Base-by-base conservation (phyloP, 2,113 vertebrate species). In the Takifugu flavidus region DNA sequence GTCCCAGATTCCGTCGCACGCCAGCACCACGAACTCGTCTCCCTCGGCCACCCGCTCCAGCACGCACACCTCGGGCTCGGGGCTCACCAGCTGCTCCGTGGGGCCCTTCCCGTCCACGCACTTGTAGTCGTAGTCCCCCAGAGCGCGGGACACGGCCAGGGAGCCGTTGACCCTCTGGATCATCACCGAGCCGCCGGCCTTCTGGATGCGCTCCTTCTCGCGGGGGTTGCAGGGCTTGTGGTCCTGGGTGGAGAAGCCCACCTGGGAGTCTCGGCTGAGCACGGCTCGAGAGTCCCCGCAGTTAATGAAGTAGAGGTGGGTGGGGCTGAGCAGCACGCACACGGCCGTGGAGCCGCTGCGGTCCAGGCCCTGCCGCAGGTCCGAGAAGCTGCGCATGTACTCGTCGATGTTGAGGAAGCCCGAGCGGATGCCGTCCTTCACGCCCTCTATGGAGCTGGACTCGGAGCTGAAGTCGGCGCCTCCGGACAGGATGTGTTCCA, bases 81-180 rank as follows among this genome's bases (percentile, higher is more conserved):
- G 97, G 83, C 96, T 99, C 83, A 99, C 97, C 88, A 99, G 93
- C 86, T 99, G 97, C 91, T 99, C 97, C 50, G 97, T 99, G 77
- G 96, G 96, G 72, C 97, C 97, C 86, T 98, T 98, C 81, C 97
- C 96, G 43, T 99, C 95, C 73, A 98, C 95, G 77, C 97, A 98
- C 89, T 99, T 99, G 93, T 99, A 99, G 92, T 99, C 97, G 86
- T 98, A 99, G 93, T 99, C 97, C 79, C 97, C 97, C 70, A 99
- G 90, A 78, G 97, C 97, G 42, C 97, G 95, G 69, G 97, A 99
- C 77, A 99, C 97, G 27, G 97, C 97, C 78, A 99, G 87, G 6
- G 97, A 99, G 52, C 97, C 97, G 51, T 99, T 99, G 78, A 99
- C 97, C 82, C 97, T 93, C 77, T 99, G 97, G 86, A 99, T 98